These are phyloP conservation scores for Sphaeridia pumilis DNA, from an alignment of 2,888 invertebrate genomes.

Conservation along the genomic window DNA sequence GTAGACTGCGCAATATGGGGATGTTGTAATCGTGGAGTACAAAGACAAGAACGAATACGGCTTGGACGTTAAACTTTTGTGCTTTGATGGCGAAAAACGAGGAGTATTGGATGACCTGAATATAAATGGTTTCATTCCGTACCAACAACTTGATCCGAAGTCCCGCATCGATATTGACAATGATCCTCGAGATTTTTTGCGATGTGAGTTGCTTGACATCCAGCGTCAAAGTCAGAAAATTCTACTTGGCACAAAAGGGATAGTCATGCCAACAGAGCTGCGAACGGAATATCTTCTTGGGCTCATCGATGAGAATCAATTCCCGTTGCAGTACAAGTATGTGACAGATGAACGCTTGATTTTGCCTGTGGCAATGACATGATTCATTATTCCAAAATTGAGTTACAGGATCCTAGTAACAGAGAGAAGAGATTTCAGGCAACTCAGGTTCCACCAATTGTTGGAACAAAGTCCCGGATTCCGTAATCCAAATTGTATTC, in stretches of 20 bases:
- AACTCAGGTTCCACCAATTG: conserved; percentile 65
- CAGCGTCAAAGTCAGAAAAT: conserved; percentile 44
- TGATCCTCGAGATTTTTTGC: conserved; percentile 54
- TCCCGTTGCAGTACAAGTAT: conserved; percentile 40
- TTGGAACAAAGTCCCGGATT: conserved; percentile 72
- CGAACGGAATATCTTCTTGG: conserved; percentile 64
- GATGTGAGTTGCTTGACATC: conserved; percentile 78
- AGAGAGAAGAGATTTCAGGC: conserved; percentile 42
- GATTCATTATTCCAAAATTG: background rate
- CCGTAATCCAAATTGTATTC: conserved; percentile 79
- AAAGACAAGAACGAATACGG: conserved; percentile 40
- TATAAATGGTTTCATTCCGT: conserved; percentile 51
- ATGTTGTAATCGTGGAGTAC: conserved; percentile 41
- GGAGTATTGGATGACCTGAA: conserved; percentile 75
- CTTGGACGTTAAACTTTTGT: conserved; percentile 58
- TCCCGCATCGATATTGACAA: conserved; percentile 20
- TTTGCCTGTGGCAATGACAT: no score
- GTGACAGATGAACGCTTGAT: background rate
- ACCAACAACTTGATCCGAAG: conserved; percentile 22
- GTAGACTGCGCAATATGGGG: conserved; percentile 40
- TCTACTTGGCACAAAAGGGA: conserved; percentile 73
- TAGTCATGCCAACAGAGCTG: conserved; percentile 56
- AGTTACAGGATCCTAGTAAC: conserved; percentile 16
- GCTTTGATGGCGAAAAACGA: conserved; percentile 64
- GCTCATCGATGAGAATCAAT: conserved; percentile 51